phyloP scores from a whole-genome alignment of 2,888 invertebrate species.

The Aphrophora alni region DNA sequence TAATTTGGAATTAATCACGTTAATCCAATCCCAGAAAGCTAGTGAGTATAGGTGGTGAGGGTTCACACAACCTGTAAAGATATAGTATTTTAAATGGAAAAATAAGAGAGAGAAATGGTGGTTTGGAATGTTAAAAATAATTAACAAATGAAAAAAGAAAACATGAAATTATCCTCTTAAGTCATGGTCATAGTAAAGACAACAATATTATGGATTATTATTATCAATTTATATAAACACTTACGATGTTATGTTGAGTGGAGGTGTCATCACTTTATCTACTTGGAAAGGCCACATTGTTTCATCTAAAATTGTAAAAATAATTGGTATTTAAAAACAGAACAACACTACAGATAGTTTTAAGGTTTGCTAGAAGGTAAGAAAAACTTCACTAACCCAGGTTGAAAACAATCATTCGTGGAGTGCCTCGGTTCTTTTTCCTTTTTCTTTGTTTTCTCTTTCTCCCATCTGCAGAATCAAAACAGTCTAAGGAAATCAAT shows the following conservation, averaged over 20 bases:
- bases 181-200: too few species aligned
- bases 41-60: too few species aligned
- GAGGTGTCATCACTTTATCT: constrained; percentile 29
- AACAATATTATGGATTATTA: too few species aligned
- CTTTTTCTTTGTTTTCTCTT: not conserved
- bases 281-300: constrained; percentile 26
- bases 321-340: not conserved
- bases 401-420: not conserved
- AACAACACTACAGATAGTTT: not conserved
- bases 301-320: constrained; percentile 16
- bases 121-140: too few species aligned
- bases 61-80: too few species aligned
- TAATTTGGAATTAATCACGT: too few species aligned
- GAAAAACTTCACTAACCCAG: not conserved
- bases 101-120: too few species aligned
- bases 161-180: too few species aligned
- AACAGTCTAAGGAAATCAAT: not conserved
- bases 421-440: not conserved
- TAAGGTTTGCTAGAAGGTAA: not conserved
- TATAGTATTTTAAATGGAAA: too few species aligned
- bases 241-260: constrained; percentile 21
- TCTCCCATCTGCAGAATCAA: not conserved
- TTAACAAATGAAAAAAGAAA: too few species aligned
- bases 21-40: too few species aligned
- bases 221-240: not conserved